Evolutionary conservation across 2,113 vertebrate genomes (phyloP).

Genomic region (Bubo blakistoni): DNA sequence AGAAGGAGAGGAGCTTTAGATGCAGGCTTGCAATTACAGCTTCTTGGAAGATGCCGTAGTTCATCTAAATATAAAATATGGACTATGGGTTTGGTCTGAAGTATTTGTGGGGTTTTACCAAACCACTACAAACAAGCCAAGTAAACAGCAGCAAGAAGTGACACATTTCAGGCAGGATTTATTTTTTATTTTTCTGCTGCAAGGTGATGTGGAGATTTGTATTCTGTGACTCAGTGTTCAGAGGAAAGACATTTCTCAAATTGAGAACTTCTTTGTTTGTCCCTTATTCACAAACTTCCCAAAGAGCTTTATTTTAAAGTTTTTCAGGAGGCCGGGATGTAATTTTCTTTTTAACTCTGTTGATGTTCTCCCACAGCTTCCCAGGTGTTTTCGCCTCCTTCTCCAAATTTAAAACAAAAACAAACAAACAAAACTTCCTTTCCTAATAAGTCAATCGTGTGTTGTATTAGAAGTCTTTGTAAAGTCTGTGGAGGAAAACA

Average conservation of each 20-base stretch:
- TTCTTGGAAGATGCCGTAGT: not conserved
- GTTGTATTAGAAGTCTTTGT: not conserved
- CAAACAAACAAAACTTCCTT: not conserved
- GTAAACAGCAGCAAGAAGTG: constrained; percentile 14
- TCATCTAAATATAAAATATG: constrained; percentile 17
- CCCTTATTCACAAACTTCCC: not conserved
- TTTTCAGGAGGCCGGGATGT: not conserved
- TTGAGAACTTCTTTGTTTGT: not conserved
- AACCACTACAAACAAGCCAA: constrained; percentile 54
- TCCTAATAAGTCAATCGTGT: not conserved
- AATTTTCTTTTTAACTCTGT: not conserved
- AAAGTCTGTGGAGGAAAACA: not conserved
- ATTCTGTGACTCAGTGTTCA: constrained; percentile 1
- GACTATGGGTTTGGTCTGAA: constrained; percentile 51
- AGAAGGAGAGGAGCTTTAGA: constrained; percentile 6
- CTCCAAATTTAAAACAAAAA: not conserved
- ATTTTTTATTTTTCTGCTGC: not conserved
- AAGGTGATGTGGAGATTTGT: not conserved
- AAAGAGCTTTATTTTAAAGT: not conserved
- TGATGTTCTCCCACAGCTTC: not conserved
- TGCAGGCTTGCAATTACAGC: not conserved
- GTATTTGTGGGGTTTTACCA: constrained; percentile 45
- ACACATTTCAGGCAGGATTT: constrained; percentile 19
- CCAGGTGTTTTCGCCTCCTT: not conserved
- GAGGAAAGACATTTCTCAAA: not conserved